These are phyloP conservation scores for Sternarchorhynchus goeldii DNA, from an alignment of 2,797 vertebrate species.

Conservation along the genomic window DNA sequence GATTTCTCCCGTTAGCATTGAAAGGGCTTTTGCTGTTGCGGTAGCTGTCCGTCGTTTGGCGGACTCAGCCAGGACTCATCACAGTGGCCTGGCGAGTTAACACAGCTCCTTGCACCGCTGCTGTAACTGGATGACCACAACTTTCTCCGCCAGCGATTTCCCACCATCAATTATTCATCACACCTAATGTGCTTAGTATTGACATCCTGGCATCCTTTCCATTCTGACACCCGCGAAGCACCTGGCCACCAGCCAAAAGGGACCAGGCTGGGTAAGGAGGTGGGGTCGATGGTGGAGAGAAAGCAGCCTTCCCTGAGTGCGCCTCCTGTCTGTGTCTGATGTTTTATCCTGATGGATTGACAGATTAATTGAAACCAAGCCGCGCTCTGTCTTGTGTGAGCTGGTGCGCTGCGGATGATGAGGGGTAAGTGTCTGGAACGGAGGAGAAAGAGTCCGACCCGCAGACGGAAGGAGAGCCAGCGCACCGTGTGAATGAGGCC, in stretches of 20 bases:
- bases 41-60: neutral
- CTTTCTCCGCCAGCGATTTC: neutral
- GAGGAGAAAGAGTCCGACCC: conserved; percentile 32
- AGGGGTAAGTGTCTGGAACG: conserved; percentile 63
- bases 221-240: neutral
- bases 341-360: conserved; percentile 66
- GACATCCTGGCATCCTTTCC: conserved; percentile 7
- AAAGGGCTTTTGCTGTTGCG: neutral
- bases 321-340: conserved; percentile 54
- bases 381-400: conserved; percentile 59
- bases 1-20: neutral
- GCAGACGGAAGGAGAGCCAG: neutral
- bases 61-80: neutral
- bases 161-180: conserved; percentile 30
- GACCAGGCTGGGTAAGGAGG: neutral
- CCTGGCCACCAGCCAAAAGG: neutral
- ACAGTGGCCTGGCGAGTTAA: neutral
- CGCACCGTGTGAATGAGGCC: neutral
- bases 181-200: neutral
- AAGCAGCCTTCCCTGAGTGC: neutral
- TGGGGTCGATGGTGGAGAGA: neutral
- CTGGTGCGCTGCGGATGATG: conserved; percentile 71
- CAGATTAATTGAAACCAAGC: conserved; percentile 71
- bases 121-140: neutral
- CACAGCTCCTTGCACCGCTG: neutral